These are phyloP conservation scores for Frankliniella intonsa DNA, from an alignment of 2,888 invertebrate genomes.

Conservation along the genomic window DNA sequence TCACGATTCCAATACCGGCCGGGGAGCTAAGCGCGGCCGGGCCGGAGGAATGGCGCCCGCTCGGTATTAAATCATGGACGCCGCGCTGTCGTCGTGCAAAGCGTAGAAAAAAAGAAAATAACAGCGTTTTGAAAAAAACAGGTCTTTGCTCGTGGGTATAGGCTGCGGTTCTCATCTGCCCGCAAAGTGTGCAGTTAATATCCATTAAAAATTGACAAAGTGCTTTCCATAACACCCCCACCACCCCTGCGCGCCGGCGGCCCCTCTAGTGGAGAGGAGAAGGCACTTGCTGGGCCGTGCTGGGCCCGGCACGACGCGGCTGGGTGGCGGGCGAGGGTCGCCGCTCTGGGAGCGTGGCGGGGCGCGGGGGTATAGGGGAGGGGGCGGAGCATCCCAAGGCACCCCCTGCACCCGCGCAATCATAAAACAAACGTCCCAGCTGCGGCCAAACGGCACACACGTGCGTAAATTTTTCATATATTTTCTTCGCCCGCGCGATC, in stretches of 20 bases:
- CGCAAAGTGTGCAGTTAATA: constrained; percentile 18
- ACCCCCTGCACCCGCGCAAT: neutral
- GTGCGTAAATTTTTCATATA: constrained; percentile 22
- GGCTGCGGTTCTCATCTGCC: neutral
- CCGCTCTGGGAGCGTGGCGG: too few species aligned
- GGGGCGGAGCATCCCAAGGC: neutral
- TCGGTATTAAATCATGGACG: neutral
- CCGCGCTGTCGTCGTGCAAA: neutral
- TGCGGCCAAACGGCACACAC: neutral
- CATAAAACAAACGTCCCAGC: constrained; percentile 22
- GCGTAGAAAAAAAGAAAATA: neutral
- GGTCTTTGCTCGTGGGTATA: constrained; percentile 28
- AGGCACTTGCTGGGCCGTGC: too few species aligned
- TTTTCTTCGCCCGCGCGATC: neutral
- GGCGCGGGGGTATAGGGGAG: neutral
- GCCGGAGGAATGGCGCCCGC: neutral
- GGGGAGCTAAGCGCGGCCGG: neutral
- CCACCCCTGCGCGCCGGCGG: too few species aligned
- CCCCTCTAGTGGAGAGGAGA: too few species aligned
- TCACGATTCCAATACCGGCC: neutral
- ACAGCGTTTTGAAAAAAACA: neutral
- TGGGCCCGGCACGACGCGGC: too few species aligned
- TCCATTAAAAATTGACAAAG: constrained; percentile 23
- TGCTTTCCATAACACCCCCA: neutral
- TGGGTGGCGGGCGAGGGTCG: too few species aligned